phyloP scores from a whole-genome alignment of 30 jellyfish, hydroid and myxozoan species.

The Aurelia sp. region DNA sequence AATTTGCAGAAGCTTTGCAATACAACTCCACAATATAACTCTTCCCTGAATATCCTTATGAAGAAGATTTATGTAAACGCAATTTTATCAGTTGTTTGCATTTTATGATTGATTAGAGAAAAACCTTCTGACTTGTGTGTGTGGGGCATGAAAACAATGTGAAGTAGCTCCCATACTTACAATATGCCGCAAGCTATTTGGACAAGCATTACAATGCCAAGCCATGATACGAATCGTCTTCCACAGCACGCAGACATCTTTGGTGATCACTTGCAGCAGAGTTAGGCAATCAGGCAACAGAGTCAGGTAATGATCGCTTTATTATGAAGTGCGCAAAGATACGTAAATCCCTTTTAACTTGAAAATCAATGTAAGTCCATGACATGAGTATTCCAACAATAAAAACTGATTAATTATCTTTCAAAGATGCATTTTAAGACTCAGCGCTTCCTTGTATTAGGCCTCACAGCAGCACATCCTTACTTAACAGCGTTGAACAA shows the following conservation, averaged over 20 bases:
- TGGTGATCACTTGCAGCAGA: neutral
- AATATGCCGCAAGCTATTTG: slow-evolving; percentile 10
- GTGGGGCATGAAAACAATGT: too few species aligned
- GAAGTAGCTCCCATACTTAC: neutral
- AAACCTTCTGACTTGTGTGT: too few species aligned
- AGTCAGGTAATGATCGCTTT: neutral
- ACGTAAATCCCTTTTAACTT: slow-evolving; percentile 29
- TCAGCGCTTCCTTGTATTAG: slow-evolving; percentile 15
- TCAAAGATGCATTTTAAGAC: slow-evolving; percentile 37
- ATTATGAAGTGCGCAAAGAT: neutral
- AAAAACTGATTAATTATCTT: slow-evolving; percentile 32
- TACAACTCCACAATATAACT: too few species aligned
- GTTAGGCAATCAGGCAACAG: neutral
- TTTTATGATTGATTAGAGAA: too few species aligned
- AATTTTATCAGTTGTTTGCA: too few species aligned
- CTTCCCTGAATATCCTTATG: too few species aligned
- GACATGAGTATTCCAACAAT: slow-evolving; percentile 17
- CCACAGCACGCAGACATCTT: neutral
- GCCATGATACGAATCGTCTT: neutral
- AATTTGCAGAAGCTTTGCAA: too few species aligned
- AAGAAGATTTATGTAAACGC: too few species aligned
- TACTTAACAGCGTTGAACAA: slow-evolving; percentile 16
- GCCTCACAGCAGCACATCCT: slow-evolving; percentile 49
- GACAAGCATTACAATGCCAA: neutral
- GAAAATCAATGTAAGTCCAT: slow-evolving; percentile 31